Conservation (phyloP, 2,797 vertebrate genomes). For the Sternarchorhynchus goeldii region DNA sequence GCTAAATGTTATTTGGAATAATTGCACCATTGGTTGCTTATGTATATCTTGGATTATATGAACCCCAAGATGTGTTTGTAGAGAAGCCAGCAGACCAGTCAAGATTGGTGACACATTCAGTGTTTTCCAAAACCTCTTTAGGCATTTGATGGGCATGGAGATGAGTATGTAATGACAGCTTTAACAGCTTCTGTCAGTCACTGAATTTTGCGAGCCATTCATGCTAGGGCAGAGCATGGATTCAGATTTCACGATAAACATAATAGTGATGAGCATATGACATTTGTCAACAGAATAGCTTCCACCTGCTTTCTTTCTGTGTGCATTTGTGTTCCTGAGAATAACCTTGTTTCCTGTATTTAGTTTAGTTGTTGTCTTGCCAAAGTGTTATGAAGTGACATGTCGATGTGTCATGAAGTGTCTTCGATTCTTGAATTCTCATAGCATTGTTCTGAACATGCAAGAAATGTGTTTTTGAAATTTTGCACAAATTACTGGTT, state of each 20-base stretch:
- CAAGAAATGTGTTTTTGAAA: neutral
- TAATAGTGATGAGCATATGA: conserved; percentile 17
- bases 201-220: conserved; percentile 5
- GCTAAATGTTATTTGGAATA: too few relatives aligned
- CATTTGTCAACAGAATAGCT: neutral
- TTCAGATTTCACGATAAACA: conserved; percentile 1
- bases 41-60: too few relatives aligned
- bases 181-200: conserved; percentile 21
- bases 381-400: neutral
- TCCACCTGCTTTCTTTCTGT: conserved; percentile 3
- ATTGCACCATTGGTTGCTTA: too few relatives aligned
- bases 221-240: conserved; percentile 22
- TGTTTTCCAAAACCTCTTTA: neutral
- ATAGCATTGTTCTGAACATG: too few relatives aligned
- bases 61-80: too few relatives aligned
- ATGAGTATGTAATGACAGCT: conserved; percentile 19
- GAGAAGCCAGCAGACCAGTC: too few relatives aligned
- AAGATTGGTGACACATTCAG: neutral
- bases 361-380: neutral
- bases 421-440: too few relatives aligned
- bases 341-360: neutral
- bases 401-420: neutral
- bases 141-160: conserved; percentile 9
- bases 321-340: neutral
- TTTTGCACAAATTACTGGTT: neutral